Evolutionary conservation across 2,797 vertebrate genomes (phyloP).

Genomic region (Darevskia nairensis): DNA sequence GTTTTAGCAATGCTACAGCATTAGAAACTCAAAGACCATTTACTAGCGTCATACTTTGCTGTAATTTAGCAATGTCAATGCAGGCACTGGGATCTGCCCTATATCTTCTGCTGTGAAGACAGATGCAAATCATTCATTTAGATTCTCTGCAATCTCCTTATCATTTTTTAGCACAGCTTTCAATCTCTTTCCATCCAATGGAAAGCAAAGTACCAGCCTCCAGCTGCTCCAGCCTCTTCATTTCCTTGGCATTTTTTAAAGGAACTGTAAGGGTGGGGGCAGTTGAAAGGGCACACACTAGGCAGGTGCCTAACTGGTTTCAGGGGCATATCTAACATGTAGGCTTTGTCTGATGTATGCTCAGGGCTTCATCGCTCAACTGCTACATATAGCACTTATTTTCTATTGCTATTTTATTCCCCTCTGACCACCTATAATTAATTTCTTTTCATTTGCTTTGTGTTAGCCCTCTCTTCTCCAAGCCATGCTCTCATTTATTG

Average conservation of each 20-base stretch:
- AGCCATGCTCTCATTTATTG: background rate
- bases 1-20: background rate
- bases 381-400: background rate
- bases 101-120: no score
- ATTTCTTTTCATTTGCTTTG: background rate
- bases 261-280: background rate
- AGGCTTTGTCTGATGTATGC: background rate
- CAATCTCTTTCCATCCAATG: no score
- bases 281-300: background rate
- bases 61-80: background rate
- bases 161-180: no score
- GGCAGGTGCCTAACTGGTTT: background rate
- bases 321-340: no score
- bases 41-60: background rate
- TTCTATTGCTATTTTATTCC: background rate
- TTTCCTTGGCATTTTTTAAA: background rate
- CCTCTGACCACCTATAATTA: background rate
- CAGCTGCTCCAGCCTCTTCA: no score
- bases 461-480: background rate
- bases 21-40: background rate
- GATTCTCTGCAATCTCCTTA: no score
- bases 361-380: background rate
- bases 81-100: no score
- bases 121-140: no score
- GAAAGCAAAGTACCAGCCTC: no score